Base-by-base conservation (phyloP, 53 echinoderm and acorn worm species). In the Paracentrotus lividus region DNA sequence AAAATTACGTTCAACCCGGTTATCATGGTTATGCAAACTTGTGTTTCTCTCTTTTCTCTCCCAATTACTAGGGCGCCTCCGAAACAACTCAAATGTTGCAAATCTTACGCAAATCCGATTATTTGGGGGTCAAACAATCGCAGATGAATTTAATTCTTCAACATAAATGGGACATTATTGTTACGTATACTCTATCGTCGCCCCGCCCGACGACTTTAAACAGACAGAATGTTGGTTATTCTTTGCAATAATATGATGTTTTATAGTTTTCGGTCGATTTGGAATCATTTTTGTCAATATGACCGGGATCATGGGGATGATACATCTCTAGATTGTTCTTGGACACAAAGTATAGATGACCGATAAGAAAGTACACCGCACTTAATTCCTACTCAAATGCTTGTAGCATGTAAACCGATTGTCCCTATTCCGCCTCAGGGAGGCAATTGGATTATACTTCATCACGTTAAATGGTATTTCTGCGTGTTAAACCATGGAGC, bases 291-390 rank as follows among this genome's bases (percentile, higher is more conserved):
- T 54, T 13, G 0, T 54, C 54, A 54, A 54, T 18, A 54, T 3
- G 18, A 54, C 13, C 18, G 13, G 54, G 18, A 54, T 54, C 54
- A 13, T 54, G 54, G 18, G 54, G 27, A 20, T 20, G 57, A 20
- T 57, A 57, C 21, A 57, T 57, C 8, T 57, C 51, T 51, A 51
- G 12, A 51, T 12, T 12, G 5, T 20, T 59, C 6, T 67, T 33
- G 9, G 31, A 13, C 21, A 67, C 23, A 67, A 13, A 18, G 12
- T 47, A 47, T 81, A 47, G 27, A 47, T 44, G 81, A 81, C 81
- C 81, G 81, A 81, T 49, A 81, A 20, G 44, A 81, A 45, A 81
- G 81, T 81, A 47, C 81, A 47, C 49, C 81, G 47, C 47, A 81
- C 47, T 81, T 40, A 72, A 18, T 40, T 72, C 10, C 47, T 81